Base-by-base conservation (phyloP, 2,113 vertebrate species). In the Typhlomys cinereus region DNA sequence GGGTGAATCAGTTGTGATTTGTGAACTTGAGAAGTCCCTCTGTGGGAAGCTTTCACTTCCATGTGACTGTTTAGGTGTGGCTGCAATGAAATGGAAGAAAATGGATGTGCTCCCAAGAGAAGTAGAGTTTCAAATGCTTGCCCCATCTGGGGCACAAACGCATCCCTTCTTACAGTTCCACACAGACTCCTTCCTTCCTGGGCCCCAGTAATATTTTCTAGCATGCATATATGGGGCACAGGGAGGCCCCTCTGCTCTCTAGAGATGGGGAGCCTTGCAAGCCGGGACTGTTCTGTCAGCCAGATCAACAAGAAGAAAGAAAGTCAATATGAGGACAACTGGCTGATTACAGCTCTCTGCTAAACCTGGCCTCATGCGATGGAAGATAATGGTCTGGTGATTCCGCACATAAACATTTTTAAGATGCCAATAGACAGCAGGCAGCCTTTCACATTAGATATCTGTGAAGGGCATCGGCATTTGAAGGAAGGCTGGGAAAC, bases 331-430 rank as follows among this genome's bases (percentile, higher is more conserved):
- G 13, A 92, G 85, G 78, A 87, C 78, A n/a, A 44, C 44, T 21
- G 46, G 85, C 85, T 85, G 95, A 44, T n/a, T n/a, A n/a, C n/a
- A n/a, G n/a, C n/a, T n/a, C n/a, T n/a, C 59, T 48, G 92, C 79
- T 79, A 75, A 71, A 91, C 94, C 41, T 76, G 50, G 79, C 79
- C 61, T 84, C 3, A 0, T 0, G 36, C 64, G 74, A 50, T 57
- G 69, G 44, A 81, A 89, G 90, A 94, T 84, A 95, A 95, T 74
- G 85, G 90, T 93, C 90, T 79, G 70, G 86, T 79, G 91, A 86
- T 88, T 76, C 73, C 89, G 70, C 85, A 61, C 18, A 46, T 79
- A 95, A 92, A 94, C 95, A 92, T 86, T 89, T 93, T 87, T 76
- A 84, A 89, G 87, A 92, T 86, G 92, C 89, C 76, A 36, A 61